Conservation (phyloP, 2,888 invertebrate species). For the Bhutanitis thaidina region DNA sequence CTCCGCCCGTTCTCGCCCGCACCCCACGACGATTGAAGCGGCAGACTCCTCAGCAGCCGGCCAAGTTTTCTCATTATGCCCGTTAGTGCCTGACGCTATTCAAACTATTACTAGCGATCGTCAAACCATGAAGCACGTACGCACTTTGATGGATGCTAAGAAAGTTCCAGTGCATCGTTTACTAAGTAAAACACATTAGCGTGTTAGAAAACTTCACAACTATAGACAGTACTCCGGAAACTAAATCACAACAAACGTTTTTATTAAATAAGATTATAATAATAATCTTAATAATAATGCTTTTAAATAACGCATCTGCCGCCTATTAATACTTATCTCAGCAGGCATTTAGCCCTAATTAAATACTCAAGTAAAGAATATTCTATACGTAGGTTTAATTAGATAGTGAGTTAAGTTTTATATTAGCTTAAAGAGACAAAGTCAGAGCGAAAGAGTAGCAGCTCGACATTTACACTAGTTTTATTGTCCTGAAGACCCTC, state of each 20-base stretch:
- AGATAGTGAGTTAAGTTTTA: too few relatives aligned
- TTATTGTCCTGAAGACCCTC: conserved; percentile 68
- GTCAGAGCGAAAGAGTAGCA: conserved; percentile 50
- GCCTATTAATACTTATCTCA: too few relatives aligned
- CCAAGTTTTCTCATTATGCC: conserved; percentile 76
- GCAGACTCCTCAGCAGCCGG: conserved; percentile 43
- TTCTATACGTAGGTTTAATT: too few relatives aligned
- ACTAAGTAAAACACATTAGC: conserved; percentile 28
- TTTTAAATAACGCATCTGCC: too few relatives aligned
- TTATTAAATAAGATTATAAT: too few relatives aligned
- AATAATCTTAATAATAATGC: too few relatives aligned
- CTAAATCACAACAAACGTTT: too few relatives aligned
- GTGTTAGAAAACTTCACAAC: too few relatives aligned
- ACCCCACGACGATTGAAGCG: conserved; percentile 39
- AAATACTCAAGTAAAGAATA: too few relatives aligned
- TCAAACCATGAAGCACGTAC: conserved; percentile 48
- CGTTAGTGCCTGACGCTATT: conserved; percentile 54
- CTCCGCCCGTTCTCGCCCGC: conserved; percentile 31
- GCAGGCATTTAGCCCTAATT: too few relatives aligned
- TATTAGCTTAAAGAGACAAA: conserved; percentile 3
- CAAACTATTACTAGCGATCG: conserved; percentile 50
- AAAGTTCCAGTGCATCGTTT: conserved; percentile 22
- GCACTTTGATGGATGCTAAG: conserved; percentile 33
- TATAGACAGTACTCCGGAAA: too few relatives aligned
- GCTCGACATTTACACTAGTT: conserved; percentile 73